These are phyloP conservation scores for Epinotia ramella DNA, from an alignment of 2,888 invertebrate genomes.

Conservation along the genomic window DNA sequence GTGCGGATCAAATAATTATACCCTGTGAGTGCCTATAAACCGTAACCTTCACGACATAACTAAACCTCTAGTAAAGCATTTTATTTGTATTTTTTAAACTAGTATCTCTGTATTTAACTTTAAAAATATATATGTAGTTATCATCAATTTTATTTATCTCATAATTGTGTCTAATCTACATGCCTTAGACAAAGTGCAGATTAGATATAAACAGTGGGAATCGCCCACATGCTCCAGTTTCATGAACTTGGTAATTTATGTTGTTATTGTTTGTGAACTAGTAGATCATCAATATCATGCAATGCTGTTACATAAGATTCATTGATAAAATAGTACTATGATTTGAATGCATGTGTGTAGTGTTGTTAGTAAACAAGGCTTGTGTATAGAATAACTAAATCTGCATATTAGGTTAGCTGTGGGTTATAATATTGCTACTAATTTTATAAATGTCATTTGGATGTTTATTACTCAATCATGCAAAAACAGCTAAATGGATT, in stretches of 20 bases:
- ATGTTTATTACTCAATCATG: too few species aligned
- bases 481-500: too few species aligned
- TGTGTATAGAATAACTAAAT: neutral
- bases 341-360: neutral
- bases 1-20: too few species aligned
- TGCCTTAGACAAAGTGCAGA: neutral
- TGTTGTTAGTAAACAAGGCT: constrained; percentile 1
- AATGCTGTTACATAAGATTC: constrained; percentile 10
- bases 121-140: neutral
- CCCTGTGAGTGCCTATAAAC: too few species aligned
- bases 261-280: constrained; percentile 31
- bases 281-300: constrained; percentile 23
- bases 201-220: constrained; percentile 19
- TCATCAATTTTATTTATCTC: neutral
- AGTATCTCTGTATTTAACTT: too few species aligned
- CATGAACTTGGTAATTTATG: constrained; percentile 18
- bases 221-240: constrained; percentile 21
- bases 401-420: too few species aligned
- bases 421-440: too few species aligned
- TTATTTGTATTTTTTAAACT: too few species aligned
- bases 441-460: too few species aligned
- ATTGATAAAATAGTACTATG: constrained; percentile 22
- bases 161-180: neutral
- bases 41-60: too few species aligned
- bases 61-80: too few species aligned